Base-by-base conservation (phyloP, 2,113 vertebrate species). In the Hirundichthys speculiger region DNA sequence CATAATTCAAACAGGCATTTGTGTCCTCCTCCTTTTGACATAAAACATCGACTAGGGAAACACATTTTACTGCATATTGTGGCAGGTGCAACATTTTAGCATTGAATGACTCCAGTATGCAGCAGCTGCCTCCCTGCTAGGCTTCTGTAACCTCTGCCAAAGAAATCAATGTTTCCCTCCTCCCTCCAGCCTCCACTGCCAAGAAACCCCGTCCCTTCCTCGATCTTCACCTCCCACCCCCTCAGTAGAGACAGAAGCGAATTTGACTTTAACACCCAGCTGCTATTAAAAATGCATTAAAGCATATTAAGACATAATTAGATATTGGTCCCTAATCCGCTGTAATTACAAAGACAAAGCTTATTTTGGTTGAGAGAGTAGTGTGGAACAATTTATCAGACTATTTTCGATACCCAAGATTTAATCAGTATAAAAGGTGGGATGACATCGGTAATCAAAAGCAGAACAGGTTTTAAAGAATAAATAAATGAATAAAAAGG, bases 241-340 rank as follows among this genome's bases (percentile, higher is more conserved):
- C 61, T n/a, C 60, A 55, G 69, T 68, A 59, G 74, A 80, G 69
- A 46, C 48, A 2, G 48, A 63, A 25, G 25, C 24, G 38, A 84
- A 63, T 89, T 88, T 79, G 74, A 83, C 83, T 86, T 70, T 53
- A 88, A 84, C 89, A 78, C 88, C 64, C 64, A 74, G 86, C 76
- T 75, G 86, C 84, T 87, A 92, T 92, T 93, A 91, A 91, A 92
- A 90, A 90, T 89, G 77, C 90, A 91, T 92, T 92, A 92, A 87
- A 87, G 83, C 87, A 87, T 91, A 89, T 92, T 92, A 92, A 78
- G 75, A 63, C 77, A 69, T 91, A 90, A 93, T 92, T 89, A 90
- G 82, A 92, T 88, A 90, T 92, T 90, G 90, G 91, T 85, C 85
- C 57, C 86, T 89, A 86, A 89, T 92, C 89, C 82, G 42, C 65